Evolutionary conservation across 2,113 vertebrate genomes (phyloP).

Genomic region (Amphiprion percula): DNA sequence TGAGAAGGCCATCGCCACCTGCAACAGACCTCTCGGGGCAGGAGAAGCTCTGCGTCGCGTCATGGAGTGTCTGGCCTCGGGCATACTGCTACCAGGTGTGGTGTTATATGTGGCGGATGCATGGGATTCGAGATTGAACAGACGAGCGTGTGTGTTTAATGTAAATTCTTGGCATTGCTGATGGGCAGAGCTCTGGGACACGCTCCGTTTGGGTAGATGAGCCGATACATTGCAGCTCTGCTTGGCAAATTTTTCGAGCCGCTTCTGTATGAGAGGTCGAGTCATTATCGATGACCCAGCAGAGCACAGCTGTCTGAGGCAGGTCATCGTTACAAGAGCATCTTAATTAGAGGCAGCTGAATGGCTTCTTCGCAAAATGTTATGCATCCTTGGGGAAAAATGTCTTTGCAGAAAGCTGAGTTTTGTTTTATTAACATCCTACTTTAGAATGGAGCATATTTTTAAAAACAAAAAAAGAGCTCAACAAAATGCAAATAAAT

Average conservation of each 20-base stretch:
- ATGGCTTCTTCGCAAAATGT: conserved; percentile 23
- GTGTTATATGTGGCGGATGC: background rate
- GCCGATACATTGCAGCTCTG: background rate
- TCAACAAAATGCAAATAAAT: conserved; percentile 14
- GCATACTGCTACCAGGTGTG: conserved; percentile 97
- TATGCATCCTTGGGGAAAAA: background rate
- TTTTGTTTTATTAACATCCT: conserved; percentile 7
- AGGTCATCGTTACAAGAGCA: conserved; percentile 29
- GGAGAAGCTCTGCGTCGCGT: conserved; percentile 97
- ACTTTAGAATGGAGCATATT: background rate
- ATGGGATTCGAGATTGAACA: background rate
- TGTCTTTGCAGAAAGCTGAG: conserved; percentile 2
- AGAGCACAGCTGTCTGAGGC: conserved; percentile 44
- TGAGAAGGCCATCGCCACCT: conserved; percentile 99
- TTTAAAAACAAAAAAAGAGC: background rate
- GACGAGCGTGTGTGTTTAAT: background rate
- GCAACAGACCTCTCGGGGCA: conserved; percentile 97
- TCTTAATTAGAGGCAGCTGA: conserved; percentile 56
- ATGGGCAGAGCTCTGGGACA: background rate
- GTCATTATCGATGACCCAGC: conserved; percentile 26
- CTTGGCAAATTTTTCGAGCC: conserved; percentile 22
- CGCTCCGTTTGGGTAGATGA: conserved; percentile 5
- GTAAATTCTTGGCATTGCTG: background rate
- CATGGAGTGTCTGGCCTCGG: conserved; percentile 98
- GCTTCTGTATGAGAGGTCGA: conserved; percentile 28